Evolutionary conservation across 2,113 vertebrate species (phyloP).

Genomic region (Tinamus guttatus): DNA sequence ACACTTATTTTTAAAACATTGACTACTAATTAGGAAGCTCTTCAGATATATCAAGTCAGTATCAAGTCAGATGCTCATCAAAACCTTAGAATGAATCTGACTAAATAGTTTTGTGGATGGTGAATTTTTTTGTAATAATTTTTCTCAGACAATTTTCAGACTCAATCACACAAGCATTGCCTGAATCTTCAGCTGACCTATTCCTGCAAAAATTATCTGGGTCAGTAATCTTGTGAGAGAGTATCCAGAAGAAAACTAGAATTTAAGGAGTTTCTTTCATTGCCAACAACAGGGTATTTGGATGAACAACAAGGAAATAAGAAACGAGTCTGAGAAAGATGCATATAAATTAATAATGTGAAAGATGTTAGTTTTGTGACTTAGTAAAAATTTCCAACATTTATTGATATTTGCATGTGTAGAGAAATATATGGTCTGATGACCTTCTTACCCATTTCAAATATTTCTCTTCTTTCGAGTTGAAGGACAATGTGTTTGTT

Average conservation of each 20-base stretch:
- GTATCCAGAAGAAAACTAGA: neutral
- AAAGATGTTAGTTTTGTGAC: neutral
- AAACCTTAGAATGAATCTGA: neutral
- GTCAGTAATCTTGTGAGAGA: neutral
- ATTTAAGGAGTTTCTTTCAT: neutral
- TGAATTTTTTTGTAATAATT: neutral
- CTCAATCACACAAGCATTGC: neutral
- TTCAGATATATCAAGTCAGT: neutral
- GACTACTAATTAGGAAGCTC: neutral
- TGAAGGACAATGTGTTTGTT: neutral
- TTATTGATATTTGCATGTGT: neutral
- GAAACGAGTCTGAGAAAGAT: neutral
- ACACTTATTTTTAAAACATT: neutral
- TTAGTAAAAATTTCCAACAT: neutral
- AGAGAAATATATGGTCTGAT: neutral
- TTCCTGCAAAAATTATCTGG: neutral
- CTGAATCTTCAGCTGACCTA: neutral
- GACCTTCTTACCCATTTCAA: neutral
- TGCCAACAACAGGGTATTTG: neutral
- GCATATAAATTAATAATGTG: rapidly evolving
- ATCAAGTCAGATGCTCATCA: neutral
- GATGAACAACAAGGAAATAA: neutral
- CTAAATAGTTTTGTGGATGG: rapidly evolving
- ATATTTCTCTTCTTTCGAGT: neutral
- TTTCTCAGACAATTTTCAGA: neutral